Evolutionary conservation across 1,140 invertebrate genomes (phyloP).

Genomic region (Ceratina australensis): DNA sequence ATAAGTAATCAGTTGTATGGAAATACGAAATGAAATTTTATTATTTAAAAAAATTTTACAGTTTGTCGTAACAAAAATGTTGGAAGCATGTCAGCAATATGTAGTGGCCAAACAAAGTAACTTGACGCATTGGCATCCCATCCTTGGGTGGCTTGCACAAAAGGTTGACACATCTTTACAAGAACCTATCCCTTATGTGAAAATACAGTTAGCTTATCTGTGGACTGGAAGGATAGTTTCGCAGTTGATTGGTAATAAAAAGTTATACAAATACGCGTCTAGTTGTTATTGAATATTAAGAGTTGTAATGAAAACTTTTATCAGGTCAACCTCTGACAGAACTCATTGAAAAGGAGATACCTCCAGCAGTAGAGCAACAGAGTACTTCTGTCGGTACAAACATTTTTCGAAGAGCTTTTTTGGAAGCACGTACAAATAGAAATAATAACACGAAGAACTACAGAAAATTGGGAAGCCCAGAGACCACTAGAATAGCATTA

Average conservation of each 20-base stretch:
- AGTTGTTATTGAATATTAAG: background rate
- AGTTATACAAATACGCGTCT: background rate
- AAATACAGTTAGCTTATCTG: slow-evolving; percentile 90
- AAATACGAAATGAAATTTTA: background rate
- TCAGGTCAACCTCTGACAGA: slow-evolving; percentile 79
- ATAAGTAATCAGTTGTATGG: background rate
- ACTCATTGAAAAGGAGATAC: slow-evolving; percentile 77
- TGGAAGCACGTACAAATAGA: slow-evolving; percentile 80
- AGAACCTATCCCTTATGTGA: slow-evolving; percentile 89
- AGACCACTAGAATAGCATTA: slow-evolving; percentile 89
- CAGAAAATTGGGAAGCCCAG: slow-evolving; percentile 88
- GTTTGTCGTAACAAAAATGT: slow-evolving; percentile 88
- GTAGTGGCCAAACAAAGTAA: slow-evolving; percentile 92
- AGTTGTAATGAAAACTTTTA: slow-evolving; percentile 7
- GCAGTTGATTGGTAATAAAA: slow-evolving; percentile 73
- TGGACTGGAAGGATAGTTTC: slow-evolving; percentile 88
- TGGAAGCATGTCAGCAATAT: slow-evolving; percentile 92
- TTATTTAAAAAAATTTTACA: slow-evolving; percentile 70
- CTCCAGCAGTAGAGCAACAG: slow-evolving; percentile 71
- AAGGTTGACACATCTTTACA: slow-evolving; percentile 90
- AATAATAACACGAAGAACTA: slow-evolving; percentile 83
- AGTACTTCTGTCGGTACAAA: slow-evolving; percentile 75
- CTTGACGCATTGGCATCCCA: slow-evolving; percentile 97
- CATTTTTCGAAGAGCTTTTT: slow-evolving; percentile 78
- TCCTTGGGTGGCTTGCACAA: slow-evolving; percentile 98